Conservation (phyloP, 2,888 invertebrate species). For the Sicus ferrugineus region DNA sequence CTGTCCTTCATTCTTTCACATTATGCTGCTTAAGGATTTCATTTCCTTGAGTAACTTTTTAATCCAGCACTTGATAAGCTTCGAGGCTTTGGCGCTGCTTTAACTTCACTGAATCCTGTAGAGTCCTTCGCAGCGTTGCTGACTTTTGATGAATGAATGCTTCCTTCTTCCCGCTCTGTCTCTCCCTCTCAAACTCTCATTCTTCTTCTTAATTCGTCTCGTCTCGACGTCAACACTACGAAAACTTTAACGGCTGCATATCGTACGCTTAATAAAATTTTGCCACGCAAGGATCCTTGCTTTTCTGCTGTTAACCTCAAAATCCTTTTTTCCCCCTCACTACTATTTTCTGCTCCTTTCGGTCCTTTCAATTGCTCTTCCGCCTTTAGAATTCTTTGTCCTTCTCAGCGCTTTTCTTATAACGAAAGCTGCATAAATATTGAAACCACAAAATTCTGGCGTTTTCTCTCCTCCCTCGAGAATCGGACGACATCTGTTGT, state of each 20-base stretch:
- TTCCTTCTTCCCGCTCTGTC: background rate
- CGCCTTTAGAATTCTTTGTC: background rate
- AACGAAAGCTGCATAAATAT: background rate
- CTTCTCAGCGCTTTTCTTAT: background rate
- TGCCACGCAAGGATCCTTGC: too few species aligned
- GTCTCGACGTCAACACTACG: background rate
- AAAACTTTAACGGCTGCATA: background rate
- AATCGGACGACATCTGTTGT: slow-evolving; percentile 1
- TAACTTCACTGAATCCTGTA: background rate
- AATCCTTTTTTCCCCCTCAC: background rate
- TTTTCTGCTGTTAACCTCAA: background rate
- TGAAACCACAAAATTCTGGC: background rate
- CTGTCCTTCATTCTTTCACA: too few species aligned
- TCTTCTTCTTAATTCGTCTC: too few species aligned
- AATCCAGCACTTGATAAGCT: background rate
- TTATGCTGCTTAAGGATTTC: background rate
- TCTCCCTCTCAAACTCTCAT: too few species aligned
- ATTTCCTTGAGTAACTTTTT: background rate
- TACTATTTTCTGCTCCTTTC: background rate
- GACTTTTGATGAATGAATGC: background rate
- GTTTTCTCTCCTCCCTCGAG: background rate
- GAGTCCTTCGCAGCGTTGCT: background rate
- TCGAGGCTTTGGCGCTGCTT: background rate
- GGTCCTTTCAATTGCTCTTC: background rate
- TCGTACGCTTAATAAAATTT: background rate